Evolutionary conservation across 1,140 invertebrate genomes (phyloP), one percentile per base, ranked within the genome.

Genomic region (Scylla paramamosain): DNA sequence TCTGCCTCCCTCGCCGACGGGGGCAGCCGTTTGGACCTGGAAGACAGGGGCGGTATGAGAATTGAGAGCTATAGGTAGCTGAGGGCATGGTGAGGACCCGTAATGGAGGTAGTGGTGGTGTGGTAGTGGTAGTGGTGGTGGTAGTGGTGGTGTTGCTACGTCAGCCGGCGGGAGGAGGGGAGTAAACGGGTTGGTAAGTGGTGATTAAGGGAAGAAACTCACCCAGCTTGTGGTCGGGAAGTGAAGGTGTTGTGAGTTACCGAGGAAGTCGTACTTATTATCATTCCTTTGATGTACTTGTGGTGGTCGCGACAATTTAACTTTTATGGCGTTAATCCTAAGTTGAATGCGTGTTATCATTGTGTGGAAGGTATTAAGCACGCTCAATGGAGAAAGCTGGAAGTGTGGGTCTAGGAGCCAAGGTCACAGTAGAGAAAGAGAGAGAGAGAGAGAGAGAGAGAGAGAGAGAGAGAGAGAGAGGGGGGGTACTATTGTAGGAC

Each of bases 11-110:
- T 96, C 99, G 97, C 96, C 99, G 98, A 96, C 99, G 97, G 93
- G 99, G 99, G 97, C 99, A 99, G 84, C 99, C 99, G 97, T 99
- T 99, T 52, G 99, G 99, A 97, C 99, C 99, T 99, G 98, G 96
- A 96, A 98, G 98, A 92, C 88, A 77, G 48, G 94, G 46, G 31
- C 16, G 52, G 91, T 87, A 77, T 92, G 83, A 92, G 91, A 28
- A 45, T 32, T 84, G 48, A 32, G 12, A 7, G 25, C 28, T 4
- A 16, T 32, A 32, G 82, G 52, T 25, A 29, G 91, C 7, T 59
- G 59, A 32, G 31, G 31, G 16, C n/a, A 77, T 29, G 20, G 14
- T 39, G 48, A 28, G 93, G 39, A 52, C 12, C n/a, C 82, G 46
- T 29, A 14, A 45, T 87, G 84, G 46, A 48, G n/a, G 91, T 25